Evolutionary conservation across 2,113 vertebrate species (phyloP).

Genomic region (Pao palembangensis): DNA sequence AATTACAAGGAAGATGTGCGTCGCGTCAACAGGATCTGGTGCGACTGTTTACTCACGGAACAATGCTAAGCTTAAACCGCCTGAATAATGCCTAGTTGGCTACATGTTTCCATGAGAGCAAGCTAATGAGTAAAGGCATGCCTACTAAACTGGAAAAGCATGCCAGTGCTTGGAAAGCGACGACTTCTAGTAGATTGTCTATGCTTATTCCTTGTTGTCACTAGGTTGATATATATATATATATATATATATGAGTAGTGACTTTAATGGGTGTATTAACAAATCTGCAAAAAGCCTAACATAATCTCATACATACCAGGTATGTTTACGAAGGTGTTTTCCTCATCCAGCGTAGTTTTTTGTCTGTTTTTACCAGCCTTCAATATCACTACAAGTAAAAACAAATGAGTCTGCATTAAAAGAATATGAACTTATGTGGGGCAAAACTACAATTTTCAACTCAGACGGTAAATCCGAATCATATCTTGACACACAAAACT

Average conservation of each 20-base stretch:
- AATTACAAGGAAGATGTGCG: conserved; percentile 74
- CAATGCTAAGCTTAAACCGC: conserved; percentile 72
- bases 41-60: conserved; percentile 64
- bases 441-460: conserved; percentile 49
- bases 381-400: conserved; percentile 66
- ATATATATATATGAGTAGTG: conserved; percentile 28
- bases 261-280: not conserved
- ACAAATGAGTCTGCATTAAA: conserved; percentile 18
- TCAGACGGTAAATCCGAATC: conserved; percentile 56
- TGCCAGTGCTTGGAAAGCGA: conserved; percentile 60
- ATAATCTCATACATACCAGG: conserved; percentile 71
- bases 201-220: too few species aligned
- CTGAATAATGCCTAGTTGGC: conserved; percentile 57
- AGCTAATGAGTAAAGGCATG: conserved; percentile 66
- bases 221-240: too few species aligned
- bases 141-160: conserved; percentile 55
- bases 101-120: conserved; percentile 57
- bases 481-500: conserved; percentile 53
- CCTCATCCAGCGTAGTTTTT: conserved; percentile 76
- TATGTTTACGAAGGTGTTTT: conserved; percentile 61
- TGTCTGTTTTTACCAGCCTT: conserved; percentile 67
- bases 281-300: too few species aligned
- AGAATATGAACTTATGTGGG: conserved; percentile 29
- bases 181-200: not conserved
- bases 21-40: conserved; percentile 72